phyloP scores from a whole-genome alignment of 2,113 vertebrate species.

The Aegithalos caudatus region DNA sequence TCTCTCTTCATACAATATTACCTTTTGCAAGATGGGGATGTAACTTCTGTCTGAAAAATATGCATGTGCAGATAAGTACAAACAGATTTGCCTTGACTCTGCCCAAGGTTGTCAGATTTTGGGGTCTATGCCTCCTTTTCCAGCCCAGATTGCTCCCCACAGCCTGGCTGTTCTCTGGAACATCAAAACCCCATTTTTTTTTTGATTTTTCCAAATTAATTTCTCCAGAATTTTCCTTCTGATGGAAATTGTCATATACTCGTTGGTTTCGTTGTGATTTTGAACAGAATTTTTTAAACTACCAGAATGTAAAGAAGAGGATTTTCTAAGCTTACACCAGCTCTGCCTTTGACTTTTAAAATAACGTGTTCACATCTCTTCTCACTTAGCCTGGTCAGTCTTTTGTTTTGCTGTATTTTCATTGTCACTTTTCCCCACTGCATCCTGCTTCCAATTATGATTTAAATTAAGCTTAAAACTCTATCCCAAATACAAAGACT shows the following conservation, averaged over 20 bases:
- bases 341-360: constrained; percentile 12
- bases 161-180: neutral
- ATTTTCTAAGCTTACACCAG: neutral
- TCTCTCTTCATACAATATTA: neutral
- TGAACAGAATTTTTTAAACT: neutral
- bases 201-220: neutral
- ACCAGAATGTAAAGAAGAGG: neutral
- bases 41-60: neutral
- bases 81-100: neutral
- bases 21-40: neutral
- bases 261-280: neutral
- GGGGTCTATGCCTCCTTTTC: neutral
- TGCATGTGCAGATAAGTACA: neutral
- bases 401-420: neutral
- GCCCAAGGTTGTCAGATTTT: neutral
- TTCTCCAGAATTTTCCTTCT: neutral
- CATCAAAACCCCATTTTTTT: neutral
- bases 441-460: neutral
- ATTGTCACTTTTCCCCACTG: neutral
- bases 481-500: neutral
- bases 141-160: neutral
- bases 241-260: neutral
- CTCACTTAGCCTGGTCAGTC: neutral
- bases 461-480: constrained; percentile 34
- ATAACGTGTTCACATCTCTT: neutral